These are phyloP conservation scores for Chydorus sphaericus DNA, from an alignment of 2,888 invertebrate genomes.

Conservation along the genomic window DNA sequence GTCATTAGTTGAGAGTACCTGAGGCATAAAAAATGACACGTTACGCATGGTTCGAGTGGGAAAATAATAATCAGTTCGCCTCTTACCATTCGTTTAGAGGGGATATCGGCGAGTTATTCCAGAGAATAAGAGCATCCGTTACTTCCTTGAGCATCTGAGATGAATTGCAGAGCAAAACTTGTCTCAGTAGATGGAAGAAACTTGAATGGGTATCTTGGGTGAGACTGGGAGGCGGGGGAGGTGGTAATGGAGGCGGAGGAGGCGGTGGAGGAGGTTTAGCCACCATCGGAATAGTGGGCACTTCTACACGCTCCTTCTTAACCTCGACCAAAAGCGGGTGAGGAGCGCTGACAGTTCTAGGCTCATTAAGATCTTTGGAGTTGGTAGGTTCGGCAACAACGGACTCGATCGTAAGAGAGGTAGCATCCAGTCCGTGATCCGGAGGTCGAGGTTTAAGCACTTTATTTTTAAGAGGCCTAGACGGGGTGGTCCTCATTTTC, in stretches of 20 bases:
- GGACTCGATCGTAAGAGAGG: slow-evolving; percentile 23
- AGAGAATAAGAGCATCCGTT: not conserved
- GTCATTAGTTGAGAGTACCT: slow-evolving; percentile 5
- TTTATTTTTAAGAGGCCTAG: slow-evolving; percentile 10
- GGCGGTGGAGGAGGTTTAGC: slow-evolving; percentile 29
- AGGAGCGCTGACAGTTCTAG: slow-evolving; percentile 27
- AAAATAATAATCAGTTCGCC: not conserved
- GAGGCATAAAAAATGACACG: not conserved
- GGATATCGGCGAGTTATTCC: slow-evolving; percentile 10
- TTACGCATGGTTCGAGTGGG: not conserved
- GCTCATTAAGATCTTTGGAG: too few species aligned
- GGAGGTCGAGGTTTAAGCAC: slow-evolving; percentile 18
- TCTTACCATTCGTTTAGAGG: slow-evolving; percentile 11
- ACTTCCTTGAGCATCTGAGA: not conserved
- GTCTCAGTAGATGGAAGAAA: slow-evolving; percentile 4
- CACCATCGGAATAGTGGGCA: slow-evolving; percentile 19
- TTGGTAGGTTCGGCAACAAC: slow-evolving; percentile 23
- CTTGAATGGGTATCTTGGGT: slow-evolving; percentile 9
- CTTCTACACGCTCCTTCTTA: slow-evolving; percentile 16
- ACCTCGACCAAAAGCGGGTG: slow-evolving; percentile 23
- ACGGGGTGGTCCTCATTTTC: not conserved
- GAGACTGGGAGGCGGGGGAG: slow-evolving; percentile 6
- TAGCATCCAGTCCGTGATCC: too few species aligned
- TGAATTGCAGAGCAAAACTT: not conserved
- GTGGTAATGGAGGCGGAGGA: not conserved